Conservation (phyloP, 2,888 invertebrate species). For the Troglohyphantes excavatus region DNA sequence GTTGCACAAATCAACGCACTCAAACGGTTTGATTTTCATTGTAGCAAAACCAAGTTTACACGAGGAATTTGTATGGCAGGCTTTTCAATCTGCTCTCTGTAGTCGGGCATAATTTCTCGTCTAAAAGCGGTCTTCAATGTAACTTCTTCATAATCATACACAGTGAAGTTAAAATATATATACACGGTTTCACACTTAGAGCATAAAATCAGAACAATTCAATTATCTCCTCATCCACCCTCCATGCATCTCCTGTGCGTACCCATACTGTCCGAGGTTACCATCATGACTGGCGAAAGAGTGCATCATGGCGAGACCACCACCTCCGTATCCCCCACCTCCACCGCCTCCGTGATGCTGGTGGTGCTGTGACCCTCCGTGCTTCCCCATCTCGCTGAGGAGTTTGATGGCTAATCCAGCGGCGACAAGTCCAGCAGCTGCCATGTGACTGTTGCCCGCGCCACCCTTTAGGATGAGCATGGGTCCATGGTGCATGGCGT, state of each 20-base stretch:
- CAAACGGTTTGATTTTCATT: too few relatives aligned
- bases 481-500: conserved; percentile 27
- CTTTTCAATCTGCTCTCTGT: too few relatives aligned
- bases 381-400: conserved; percentile 18
- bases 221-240: conserved; percentile 8
- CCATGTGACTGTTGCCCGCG: conserved; percentile 18
- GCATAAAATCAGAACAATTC: too few relatives aligned
- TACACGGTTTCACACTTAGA: too few relatives aligned
- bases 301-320: neutral
- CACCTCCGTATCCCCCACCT: neutral
- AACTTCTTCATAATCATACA: too few relatives aligned
- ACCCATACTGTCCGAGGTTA: conserved; percentile 21
- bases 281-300: conserved; percentile 56
- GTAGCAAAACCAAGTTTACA: too few relatives aligned
- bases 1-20: too few relatives aligned
- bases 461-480: conserved; percentile 26
- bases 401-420: conserved; percentile 42
- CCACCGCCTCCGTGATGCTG: too few relatives aligned
- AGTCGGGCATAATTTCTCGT: too few relatives aligned
- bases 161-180: too few relatives aligned
- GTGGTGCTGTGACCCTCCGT: conserved; percentile 4
- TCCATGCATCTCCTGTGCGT: conserved; percentile 32
- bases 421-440: conserved; percentile 34
- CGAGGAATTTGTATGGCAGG: too few relatives aligned
- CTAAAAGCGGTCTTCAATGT: too few relatives aligned